Conservation (phyloP, 2,113 vertebrate species). For the Pteronura brasiliensis region DNA sequence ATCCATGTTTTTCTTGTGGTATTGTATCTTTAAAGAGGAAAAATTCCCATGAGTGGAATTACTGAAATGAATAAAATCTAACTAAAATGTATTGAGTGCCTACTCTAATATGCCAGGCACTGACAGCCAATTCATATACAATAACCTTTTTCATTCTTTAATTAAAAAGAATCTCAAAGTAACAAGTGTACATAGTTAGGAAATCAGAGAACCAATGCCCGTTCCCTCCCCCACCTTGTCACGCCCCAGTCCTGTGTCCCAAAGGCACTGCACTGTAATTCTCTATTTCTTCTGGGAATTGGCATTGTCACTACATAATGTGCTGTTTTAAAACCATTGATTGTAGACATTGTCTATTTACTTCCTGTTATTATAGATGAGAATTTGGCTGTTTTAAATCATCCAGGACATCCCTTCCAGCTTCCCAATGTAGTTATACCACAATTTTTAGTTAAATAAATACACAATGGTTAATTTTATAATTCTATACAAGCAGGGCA, state of each 20-base stretch:
- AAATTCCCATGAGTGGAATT: slow-evolving; percentile 41
- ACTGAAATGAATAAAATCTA: slow-evolving; percentile 54
- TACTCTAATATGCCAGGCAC: slow-evolving; percentile 5
- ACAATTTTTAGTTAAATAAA: slow-evolving; percentile 43
- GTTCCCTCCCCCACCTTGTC: neutral
- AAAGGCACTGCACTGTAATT: slow-evolving; percentile 3
- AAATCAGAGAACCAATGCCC: slow-evolving; percentile 29
- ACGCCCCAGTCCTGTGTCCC: neutral
- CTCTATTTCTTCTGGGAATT: slow-evolving; percentile 54
- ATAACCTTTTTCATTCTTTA: slow-evolving; percentile 66
- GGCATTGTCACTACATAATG: neutral
- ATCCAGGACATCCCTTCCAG: neutral
- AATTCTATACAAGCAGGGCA: slow-evolving; percentile 9
- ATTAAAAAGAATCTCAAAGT: slow-evolving; percentile 52
- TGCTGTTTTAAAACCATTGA: slow-evolving; percentile 57
- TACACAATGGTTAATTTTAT: slow-evolving; percentile 19
- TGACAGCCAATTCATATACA: slow-evolving; percentile 47
- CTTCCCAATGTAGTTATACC: neutral
- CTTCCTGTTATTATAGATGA: slow-evolving; percentile 41
- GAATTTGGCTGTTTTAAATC: slow-evolving; percentile 29
- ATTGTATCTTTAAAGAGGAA: slow-evolving; percentile 57
- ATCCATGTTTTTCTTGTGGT: slow-evolving; percentile 46
- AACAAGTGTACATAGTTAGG: slow-evolving; percentile 3
- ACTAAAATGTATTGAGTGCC: slow-evolving; percentile 19
- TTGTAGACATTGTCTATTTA: slow-evolving; percentile 56